phyloP scores from a whole-genome alignment of 2,888 invertebrate species.

The Biston betularia region DNA sequence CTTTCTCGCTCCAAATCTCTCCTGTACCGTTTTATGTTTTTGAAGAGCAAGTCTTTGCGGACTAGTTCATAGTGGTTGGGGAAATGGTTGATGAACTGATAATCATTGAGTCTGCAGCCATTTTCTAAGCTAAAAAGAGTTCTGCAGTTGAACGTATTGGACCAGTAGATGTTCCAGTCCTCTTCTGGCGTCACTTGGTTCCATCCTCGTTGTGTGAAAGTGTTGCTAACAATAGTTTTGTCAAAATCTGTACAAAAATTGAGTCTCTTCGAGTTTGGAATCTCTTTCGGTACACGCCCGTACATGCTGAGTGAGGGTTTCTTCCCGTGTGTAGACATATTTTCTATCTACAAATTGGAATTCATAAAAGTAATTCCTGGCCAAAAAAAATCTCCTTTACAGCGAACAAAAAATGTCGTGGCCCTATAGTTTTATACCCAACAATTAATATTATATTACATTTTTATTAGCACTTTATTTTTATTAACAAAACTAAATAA shows the following conservation, averaged over 20 bases:
- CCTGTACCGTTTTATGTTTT: slow-evolving; percentile 97
- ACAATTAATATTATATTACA: slow-evolving; percentile 4
- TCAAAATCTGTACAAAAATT: slow-evolving; percentile 66
- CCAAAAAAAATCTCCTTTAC: not conserved
- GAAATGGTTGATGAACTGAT: slow-evolving; percentile 97
- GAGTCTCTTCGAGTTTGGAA: slow-evolving; percentile 87
- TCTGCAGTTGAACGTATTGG: slow-evolving; percentile 94
- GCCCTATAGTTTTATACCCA: slow-evolving; percentile 13
- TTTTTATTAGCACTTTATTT: slow-evolving; percentile 19
- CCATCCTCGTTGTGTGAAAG: slow-evolving; percentile 85
- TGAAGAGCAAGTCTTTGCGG: slow-evolving; percentile 97
- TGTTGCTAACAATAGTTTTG: slow-evolving; percentile 62
- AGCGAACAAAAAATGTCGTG: slow-evolving; percentile 3
- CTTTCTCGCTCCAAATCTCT: slow-evolving; percentile 96
- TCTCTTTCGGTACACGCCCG: slow-evolving; percentile 40
- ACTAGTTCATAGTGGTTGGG: slow-evolving; percentile 98
- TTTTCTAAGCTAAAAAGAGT: slow-evolving; percentile 89
- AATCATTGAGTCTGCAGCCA: slow-evolving; percentile 87
- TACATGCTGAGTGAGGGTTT: slow-evolving; percentile 88
- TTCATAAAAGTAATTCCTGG: not conserved
- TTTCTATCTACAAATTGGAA: not conserved
- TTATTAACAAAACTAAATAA: slow-evolving; percentile 1
- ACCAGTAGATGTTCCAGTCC: slow-evolving; percentile 98
- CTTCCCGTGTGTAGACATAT: slow-evolving; percentile 62
- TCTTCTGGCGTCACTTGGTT: slow-evolving; percentile 93